Evolutionary conservation across 2,113 vertebrate genomes (phyloP).

Genomic region (Numenius arquata): DNA sequence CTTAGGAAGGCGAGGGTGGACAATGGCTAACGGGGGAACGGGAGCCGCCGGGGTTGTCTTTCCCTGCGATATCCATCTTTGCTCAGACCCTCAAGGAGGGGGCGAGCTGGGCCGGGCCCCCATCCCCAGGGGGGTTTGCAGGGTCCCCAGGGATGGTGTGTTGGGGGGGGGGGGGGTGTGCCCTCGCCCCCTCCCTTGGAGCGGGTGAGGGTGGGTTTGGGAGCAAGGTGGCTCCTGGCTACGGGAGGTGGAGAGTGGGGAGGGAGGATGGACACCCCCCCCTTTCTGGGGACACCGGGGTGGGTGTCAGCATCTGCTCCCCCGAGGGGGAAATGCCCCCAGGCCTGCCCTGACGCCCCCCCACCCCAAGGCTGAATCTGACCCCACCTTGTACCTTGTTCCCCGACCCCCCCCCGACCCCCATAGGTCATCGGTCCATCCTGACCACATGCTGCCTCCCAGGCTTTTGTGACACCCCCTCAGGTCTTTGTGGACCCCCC

Average conservation of each 20-base stretch:
- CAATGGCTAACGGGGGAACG: background rate
- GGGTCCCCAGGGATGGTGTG: background rate
- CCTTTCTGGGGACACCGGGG: no score
- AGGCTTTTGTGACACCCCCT: background rate
- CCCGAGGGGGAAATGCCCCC: background rate
- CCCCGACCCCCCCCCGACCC: background rate
- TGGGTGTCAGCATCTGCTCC: background rate
- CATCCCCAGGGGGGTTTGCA: rapidly evolving
- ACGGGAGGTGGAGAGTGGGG: background rate
- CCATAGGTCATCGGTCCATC: no score
- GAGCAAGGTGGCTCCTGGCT: background rate
- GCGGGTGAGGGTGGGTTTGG: background rate
- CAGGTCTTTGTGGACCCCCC: background rate
- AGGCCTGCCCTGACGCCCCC: background rate
- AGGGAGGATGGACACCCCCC: background rate
- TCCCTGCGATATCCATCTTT: rapidly evolving
- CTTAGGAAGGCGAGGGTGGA: background rate
- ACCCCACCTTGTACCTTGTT: background rate
- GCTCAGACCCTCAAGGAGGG: background rate
- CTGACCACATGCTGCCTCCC: background rate
- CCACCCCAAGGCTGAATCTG: background rate
- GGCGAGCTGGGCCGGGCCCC: rapidly evolving
- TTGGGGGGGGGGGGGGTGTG: background rate
- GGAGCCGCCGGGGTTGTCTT: background rate
- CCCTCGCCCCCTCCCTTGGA: rapidly evolving